Base-by-base conservation (phyloP, 2,888 invertebrate genomes). In the Strigamia crassipes region DNA sequence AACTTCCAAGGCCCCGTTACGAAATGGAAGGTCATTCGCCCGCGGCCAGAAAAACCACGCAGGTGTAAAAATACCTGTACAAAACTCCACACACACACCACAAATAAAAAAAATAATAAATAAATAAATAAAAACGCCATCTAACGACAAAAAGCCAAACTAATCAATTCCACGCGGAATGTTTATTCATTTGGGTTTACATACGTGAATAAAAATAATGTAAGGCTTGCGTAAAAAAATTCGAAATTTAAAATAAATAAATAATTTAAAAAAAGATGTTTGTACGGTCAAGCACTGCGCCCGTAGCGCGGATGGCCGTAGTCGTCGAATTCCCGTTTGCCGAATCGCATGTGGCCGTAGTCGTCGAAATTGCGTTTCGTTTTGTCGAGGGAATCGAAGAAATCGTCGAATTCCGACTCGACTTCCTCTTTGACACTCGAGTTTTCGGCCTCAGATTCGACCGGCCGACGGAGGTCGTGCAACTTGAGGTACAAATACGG, bases 331-430 rank as follows among this genome's bases (percentile, higher is more conserved):
- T 73, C 83, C 18, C 85, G 79, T 81, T 85, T 84, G 6, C 86
- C 86, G 78, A 85, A 86, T 78, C 86, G 82, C 85, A 86, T 85
- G 83, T 86, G 86, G 23, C 86, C 86, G 83, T 86, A 86, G 80
- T 86, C 86, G 81, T 86, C 86, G 81, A 84, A 84, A 81, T 86
- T 84, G 8, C 85, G 81, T 81, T 86, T 86, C 34, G 83, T 83
- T 13, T 80, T 82, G 77, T 83, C 84, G 56, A 84, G 84, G 51
- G 84, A 83, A 27, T 84, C 84, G 2, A 80, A 77, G 15, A 61
- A 23, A 23, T 85, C 85, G 41, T 84, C 83, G 13, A 27, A 21
- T 21, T 27, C 21, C 15, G 15, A 21, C 15, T 83, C 83, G 73
- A 84, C 83, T 34, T 85, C 85, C 38, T 79, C 81, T n/a, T 51